These are phyloP conservation scores for Oscheius myriophilus DNA, from an alignment of 2,888 invertebrate genomes.

Conservation along the genomic window DNA sequence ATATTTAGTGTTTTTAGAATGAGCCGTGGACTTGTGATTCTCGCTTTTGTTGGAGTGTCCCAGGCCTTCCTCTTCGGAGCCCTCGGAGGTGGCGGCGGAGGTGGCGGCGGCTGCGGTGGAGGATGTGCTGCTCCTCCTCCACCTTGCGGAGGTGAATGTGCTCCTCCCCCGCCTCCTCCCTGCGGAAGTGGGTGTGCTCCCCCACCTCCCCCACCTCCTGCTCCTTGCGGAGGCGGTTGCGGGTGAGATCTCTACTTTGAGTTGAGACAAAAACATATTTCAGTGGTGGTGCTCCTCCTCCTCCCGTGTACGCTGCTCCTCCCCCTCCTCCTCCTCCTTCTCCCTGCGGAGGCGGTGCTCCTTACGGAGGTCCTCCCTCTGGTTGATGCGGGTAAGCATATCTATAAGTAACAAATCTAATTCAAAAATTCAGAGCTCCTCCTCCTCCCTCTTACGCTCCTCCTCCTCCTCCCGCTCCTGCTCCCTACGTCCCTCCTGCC, in stretches of 20 bases:
- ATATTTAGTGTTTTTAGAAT: too few relatives aligned
- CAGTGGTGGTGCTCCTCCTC: conserved; percentile 17
- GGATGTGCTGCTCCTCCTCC: conserved; percentile 21
- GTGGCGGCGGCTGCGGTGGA: conserved; percentile 13
- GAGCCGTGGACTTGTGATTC: conserved; percentile 8
- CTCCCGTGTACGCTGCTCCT: not conserved
- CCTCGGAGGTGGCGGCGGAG: conserved; percentile 10
- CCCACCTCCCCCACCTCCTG: not conserved
- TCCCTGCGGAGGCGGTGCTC: conserved; percentile 13
- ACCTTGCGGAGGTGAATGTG: conserved; percentile 19
- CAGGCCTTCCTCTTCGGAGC: conserved; percentile 16
- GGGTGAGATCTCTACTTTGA: too few relatives aligned
- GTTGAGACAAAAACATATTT: conserved; percentile 2
- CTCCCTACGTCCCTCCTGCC: not conserved
- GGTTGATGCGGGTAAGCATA: not conserved
- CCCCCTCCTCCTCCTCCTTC: conserved; percentile 24
- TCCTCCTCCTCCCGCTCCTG: not conserved
- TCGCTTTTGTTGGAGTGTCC: conserved; percentile 13
- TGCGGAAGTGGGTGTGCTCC: conserved; percentile 13
- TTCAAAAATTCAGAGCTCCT: too few relatives aligned
- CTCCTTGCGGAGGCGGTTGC: conserved; percentile 11
- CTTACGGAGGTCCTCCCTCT: not conserved
- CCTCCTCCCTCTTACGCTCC: too few relatives aligned
- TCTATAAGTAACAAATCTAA: too few relatives aligned
- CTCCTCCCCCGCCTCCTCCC: conserved; percentile 19